Evolutionary conservation across 2,888 invertebrate species (phyloP).

Genomic region (Pyrrhosoma nymphula): DNA sequence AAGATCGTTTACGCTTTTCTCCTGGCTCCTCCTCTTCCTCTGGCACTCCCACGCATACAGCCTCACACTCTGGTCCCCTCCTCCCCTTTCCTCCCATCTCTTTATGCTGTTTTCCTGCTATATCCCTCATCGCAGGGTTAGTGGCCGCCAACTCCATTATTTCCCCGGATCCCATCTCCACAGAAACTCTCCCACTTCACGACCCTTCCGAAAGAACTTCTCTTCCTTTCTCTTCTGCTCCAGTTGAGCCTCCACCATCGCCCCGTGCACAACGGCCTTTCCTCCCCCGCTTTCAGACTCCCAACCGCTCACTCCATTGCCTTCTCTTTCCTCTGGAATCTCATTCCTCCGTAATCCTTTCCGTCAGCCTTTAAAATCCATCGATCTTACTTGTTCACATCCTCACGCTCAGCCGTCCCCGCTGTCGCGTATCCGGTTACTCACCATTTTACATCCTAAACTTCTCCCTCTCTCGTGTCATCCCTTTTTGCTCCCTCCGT

Average conservation of each 20-base stretch:
- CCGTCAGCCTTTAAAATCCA: slow-evolving; percentile 11
- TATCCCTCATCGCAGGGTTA: background rate
- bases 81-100: background rate
- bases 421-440: background rate
- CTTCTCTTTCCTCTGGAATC: background rate
- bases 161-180: background rate
- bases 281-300: background rate
- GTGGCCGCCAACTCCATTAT: slow-evolving; percentile 14
- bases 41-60: no score
- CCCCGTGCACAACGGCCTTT: background rate
- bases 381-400: background rate
- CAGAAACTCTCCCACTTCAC: background rate
- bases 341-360: background rate
- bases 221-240: background rate
- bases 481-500: background rate
- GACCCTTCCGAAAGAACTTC: background rate
- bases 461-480: background rate
- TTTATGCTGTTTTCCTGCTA: background rate
- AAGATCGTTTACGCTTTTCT: background rate
- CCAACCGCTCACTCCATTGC: background rate
- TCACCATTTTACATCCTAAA: background rate
- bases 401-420: background rate
- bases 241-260: background rate
- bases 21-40: no score
- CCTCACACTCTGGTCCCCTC: background rate